phyloP scores from a whole-genome alignment of 2,888 invertebrate genomes.

The Chloroclystis v-ata region DNA sequence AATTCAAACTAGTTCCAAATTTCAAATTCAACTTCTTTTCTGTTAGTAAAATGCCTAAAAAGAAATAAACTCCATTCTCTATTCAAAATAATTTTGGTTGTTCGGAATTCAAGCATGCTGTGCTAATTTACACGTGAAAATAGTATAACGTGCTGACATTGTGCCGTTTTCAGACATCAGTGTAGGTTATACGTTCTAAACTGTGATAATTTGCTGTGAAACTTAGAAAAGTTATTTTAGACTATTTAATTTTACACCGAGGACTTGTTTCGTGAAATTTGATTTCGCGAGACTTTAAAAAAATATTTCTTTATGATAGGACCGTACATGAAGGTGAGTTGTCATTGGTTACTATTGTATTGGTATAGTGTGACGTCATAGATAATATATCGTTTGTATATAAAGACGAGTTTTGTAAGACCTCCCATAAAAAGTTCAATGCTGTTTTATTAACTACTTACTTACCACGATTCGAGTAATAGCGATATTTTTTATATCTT shows the following conservation, averaged over 20 bases:
- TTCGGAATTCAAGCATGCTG: conserved; percentile 39
- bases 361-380: conserved; percentile 24
- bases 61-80: conserved; percentile 58
- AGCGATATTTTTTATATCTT: background rate
- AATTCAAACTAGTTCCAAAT: conserved; percentile 41
- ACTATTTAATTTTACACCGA: conserved; percentile 28
- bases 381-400: conserved; percentile 17
- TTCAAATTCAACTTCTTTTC: conserved; percentile 39
- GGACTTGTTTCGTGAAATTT: conserved; percentile 67
- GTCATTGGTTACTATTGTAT: conserved; percentile 29
- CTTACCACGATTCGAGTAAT: conserved; percentile 1
- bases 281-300: conserved; percentile 65
- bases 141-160: conserved; percentile 54
- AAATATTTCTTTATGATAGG: conserved; percentile 75
- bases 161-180: conserved; percentile 41
- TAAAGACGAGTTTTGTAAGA: conserved; percentile 6
- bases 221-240: conserved; percentile 34
- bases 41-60: conserved; percentile 65
- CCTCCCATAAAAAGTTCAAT: conserved; percentile 20
- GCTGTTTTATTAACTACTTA: conserved; percentile 15
- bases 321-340: conserved; percentile 76
- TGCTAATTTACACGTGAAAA: conserved; percentile 37
- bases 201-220: conserved; percentile 71
- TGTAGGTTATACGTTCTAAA: conserved; percentile 28
- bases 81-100: conserved; percentile 22